A percentile compares a stretch with the other conserved stretches of the same genome.
phyloP scores from a whole-genome alignment of 2,888 invertebrate genomes.

The Spilosoma lubricipeda region DNA sequence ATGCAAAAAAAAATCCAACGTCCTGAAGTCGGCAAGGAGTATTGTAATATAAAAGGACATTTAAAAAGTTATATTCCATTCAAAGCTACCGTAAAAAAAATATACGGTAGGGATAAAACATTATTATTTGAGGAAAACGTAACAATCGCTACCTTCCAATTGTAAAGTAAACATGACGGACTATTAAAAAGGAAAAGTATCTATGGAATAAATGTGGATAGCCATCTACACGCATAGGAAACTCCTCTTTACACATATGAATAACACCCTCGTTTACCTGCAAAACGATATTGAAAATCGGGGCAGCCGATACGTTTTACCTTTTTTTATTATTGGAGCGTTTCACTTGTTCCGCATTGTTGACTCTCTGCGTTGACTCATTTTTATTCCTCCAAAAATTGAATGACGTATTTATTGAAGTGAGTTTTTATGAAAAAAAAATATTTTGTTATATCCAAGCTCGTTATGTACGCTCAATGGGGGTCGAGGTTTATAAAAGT shows the following conservation, averaged over 20 bases:
- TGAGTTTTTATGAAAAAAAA: constrained; percentile 63
- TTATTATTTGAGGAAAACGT: constrained; percentile 16
- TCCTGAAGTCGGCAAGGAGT: background rate
- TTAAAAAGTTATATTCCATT: background rate
- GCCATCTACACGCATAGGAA: constrained; percentile 59
- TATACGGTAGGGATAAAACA: background rate
- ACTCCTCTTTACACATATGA: constrained; percentile 72
- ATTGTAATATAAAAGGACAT: background rate
- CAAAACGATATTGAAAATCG: constrained; percentile 78
- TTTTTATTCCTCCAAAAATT: constrained; percentile 72
- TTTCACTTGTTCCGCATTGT: constrained; percentile 80
- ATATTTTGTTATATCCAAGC: constrained; percentile 60
- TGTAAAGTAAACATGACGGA: constrained; percentile 38
- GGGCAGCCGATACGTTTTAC: constrained; percentile 71
- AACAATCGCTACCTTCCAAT: constrained; percentile 22
- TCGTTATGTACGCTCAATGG: constrained; percentile 60
- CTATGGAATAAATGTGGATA: constrained; percentile 52
- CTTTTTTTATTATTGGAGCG: constrained; percentile 77
- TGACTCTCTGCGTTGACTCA: constrained; percentile 72
- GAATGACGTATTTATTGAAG: constrained; percentile 74
- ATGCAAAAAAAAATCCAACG: background rate
- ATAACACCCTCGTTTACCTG: constrained; percentile 75
- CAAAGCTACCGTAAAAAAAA: constrained; percentile 40
- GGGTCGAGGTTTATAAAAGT: constrained; percentile 57
- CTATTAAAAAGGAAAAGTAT: constrained; percentile 52